phyloP scores from a whole-genome alignment of 2,797 vertebrate genomes.

The Crypturellus tataupa region DNA sequence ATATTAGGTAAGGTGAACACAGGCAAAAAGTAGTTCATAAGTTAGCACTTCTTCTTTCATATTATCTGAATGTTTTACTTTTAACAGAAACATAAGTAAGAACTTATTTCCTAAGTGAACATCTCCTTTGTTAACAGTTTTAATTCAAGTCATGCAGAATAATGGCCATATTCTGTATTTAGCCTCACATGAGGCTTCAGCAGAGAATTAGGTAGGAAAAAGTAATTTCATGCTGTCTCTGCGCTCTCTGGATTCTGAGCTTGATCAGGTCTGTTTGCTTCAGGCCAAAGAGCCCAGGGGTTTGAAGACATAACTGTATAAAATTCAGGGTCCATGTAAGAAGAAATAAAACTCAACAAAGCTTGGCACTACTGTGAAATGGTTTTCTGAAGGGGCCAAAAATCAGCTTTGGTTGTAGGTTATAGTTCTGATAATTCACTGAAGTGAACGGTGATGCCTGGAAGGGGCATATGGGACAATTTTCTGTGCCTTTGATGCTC shows the following conservation, averaged over 20 bases:
- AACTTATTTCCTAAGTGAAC: not conserved
- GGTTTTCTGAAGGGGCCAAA: not conserved
- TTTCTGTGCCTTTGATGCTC: not conserved
- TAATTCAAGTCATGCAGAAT: not conserved
- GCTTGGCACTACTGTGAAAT: not conserved
- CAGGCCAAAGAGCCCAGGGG: not conserved
- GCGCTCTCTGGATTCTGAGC: not conserved
- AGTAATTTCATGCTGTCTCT: not conserved
- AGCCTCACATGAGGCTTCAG: not conserved
- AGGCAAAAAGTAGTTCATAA: not conserved
- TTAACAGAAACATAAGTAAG: not conserved
- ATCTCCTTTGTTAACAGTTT: not conserved
- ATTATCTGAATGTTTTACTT: not conserved
- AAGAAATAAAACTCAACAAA: constrained; percentile 10
- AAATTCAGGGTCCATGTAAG: not conserved
- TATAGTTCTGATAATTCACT: not conserved
- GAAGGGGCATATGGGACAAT: not conserved
- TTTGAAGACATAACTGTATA: not conserved
- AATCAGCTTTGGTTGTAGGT: not conserved
- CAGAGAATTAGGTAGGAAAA: not conserved
- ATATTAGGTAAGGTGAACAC: not conserved
- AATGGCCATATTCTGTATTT: not conserved
- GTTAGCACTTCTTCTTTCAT: not conserved
- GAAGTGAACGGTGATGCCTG: not conserved
- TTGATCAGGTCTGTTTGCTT: not conserved